phyloP scores from a whole-genome alignment of 2,888 invertebrate species.

The Agrotis exclamationis region DNA sequence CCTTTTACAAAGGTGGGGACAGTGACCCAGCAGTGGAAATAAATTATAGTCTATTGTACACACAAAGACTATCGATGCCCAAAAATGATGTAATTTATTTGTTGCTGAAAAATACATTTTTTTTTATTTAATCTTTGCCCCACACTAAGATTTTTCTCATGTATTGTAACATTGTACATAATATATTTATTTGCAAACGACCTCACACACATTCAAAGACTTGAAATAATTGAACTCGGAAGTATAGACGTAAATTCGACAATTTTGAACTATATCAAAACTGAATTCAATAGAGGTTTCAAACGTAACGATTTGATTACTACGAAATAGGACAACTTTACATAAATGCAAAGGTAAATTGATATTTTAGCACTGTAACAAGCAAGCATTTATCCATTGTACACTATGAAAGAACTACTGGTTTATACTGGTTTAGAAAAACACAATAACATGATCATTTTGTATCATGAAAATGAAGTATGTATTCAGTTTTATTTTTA shows the following conservation, averaged over 20 bases:
- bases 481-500: neutral
- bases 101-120: neutral
- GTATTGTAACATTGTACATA: neutral
- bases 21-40: too few relatives aligned
- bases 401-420: constrained; percentile 4
- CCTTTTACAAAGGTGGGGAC: too few relatives aligned
- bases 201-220: constrained; percentile 1
- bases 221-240: constrained; percentile 27
- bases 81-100: neutral
- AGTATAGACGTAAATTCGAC: constrained; percentile 14
- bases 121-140: too few relatives aligned
- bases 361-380: constrained; percentile 29
- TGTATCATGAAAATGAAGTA: constrained; percentile 1
- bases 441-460: neutral
- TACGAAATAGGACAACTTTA: neutral
- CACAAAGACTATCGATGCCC: neutral
- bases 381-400: constrained; percentile 16
- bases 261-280: constrained; percentile 30
- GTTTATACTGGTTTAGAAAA: too few relatives aligned
- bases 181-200: neutral
- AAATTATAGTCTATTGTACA: too few relatives aligned
- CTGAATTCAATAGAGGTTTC: constrained; percentile 15
- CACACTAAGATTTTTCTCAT: too few relatives aligned
- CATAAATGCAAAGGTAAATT: constrained; percentile 9
- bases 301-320: constrained; percentile 22